phyloP scores from a whole-genome alignment of 2,888 invertebrate genomes.

The Ecliptopera silaceata region DNA sequence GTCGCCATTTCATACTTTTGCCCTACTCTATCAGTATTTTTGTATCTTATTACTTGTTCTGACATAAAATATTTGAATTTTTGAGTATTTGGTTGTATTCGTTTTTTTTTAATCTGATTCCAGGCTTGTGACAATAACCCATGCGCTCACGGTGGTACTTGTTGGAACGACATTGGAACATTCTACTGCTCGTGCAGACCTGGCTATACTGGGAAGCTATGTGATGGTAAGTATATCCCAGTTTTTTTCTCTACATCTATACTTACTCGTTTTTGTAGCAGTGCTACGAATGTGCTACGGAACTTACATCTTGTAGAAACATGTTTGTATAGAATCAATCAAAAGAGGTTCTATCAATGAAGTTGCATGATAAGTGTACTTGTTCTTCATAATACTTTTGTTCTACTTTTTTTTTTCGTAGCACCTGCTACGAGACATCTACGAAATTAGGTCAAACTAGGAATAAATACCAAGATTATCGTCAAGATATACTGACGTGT shows the following conservation, averaged over 20 bases:
- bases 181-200: conserved; percentile 92
- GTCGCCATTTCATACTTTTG: too few species aligned
- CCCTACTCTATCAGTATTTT: too few species aligned
- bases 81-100: too few species aligned
- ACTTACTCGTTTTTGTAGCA: conserved; percentile 1
- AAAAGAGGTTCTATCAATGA: too few species aligned
- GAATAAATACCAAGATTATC: background rate
- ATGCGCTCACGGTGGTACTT: conserved; percentile 89
- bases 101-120: conserved; percentile 31
- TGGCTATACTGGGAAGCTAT: conserved; percentile 90
- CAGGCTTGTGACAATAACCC: conserved; percentile 89
- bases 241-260: background rate
- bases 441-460: background rate
- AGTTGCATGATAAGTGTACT: too few species aligned
- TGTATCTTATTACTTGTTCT: too few species aligned
- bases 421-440: conserved; percentile 9
- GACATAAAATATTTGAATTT: too few species aligned
- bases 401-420: conserved; percentile 1
- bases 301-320: background rate
- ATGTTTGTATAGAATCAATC: too few species aligned
- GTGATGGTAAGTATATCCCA: conserved; percentile 85
- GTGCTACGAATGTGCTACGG: conserved; percentile 13
- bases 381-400: too few species aligned
- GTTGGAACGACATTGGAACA: conserved; percentile 89
- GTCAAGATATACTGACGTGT: background rate